Evolutionary conservation across 35 echinoderm and acorn worm species (phyloP).

Genomic region (Amphiura filiformis): DNA sequence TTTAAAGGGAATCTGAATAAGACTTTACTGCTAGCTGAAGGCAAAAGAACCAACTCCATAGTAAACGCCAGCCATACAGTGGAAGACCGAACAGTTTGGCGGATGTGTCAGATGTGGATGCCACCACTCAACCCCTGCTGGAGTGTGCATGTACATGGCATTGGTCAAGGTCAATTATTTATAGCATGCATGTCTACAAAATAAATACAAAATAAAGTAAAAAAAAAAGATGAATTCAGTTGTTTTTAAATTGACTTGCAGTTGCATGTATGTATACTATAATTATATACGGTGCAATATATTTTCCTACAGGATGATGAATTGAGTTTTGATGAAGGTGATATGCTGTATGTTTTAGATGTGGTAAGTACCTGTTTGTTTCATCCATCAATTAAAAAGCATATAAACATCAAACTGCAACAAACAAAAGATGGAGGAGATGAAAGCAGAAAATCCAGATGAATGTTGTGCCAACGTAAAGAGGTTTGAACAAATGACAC

Average conservation of each 20-base stretch:
- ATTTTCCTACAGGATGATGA: constrained; percentile 73
- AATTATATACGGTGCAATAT: too few species aligned
- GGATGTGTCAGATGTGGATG: too few species aligned
- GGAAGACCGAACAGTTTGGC: neutral
- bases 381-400: neutral
- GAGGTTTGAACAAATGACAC: too few species aligned
- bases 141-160: neutral
- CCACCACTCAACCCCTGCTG: neutral
- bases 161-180: neutral
- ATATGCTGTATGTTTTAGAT: constrained; percentile 81
- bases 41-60: neutral
- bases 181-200: too few species aligned
- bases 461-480: too few species aligned
- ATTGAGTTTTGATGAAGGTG: constrained; percentile 90
- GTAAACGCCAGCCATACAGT: too few species aligned
- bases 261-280: too few species aligned
- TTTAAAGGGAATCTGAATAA: too few species aligned
- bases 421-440: neutral
- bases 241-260: too few species aligned
- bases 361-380: too few species aligned
- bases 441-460: neutral
- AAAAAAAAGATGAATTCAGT: too few species aligned
- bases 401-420: neutral
- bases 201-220: too few species aligned
- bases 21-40: neutral